phyloP scores from a whole-genome alignment of 2,113 vertebrate genomes.

The Paracanthobrama guichenoti region DNA sequence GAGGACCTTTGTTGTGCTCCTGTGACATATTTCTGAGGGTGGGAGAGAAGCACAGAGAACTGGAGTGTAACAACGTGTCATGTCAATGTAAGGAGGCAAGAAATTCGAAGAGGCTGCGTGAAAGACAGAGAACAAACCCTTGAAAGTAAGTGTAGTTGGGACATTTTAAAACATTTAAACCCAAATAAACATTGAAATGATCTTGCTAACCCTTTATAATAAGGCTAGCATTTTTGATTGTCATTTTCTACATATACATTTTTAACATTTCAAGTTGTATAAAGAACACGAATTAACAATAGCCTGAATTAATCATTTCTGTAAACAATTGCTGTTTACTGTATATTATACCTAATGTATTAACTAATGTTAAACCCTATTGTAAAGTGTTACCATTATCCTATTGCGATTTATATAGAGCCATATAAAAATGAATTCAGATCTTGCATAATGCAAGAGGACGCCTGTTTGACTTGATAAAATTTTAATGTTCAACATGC shows the following conservation, averaged over 20 bases:
- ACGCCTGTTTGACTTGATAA: neutral
- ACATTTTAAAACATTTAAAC: neutral
- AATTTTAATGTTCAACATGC: conserved; percentile 8
- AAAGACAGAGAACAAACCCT: neutral
- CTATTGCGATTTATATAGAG: neutral
- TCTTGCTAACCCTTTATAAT: neutral
- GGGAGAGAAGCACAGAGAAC: conserved; percentile 7
- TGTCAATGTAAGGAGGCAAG: neutral
- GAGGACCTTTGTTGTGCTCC: conserved; percentile 21
- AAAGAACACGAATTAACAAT: neutral
- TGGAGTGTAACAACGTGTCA: neutral
- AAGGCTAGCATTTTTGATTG: neutral
- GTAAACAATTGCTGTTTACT: neutral
- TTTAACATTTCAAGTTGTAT: neutral
- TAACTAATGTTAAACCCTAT: neutral
- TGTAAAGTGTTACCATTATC: neutral
- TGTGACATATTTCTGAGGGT: conserved; percentile 17
- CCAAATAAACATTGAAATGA: neutral
- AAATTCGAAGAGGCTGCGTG: neutral
- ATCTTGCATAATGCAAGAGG: conserved; percentile 19
- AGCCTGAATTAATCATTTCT: neutral
- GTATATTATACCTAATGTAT: too few species aligned
- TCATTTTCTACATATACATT: neutral
- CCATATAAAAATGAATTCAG: neutral
- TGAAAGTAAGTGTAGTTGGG: conserved; percentile 13